Evolutionary conservation across 2,888 invertebrate genomes (phyloP).

Genomic region (Melipona beecheii): DNA sequence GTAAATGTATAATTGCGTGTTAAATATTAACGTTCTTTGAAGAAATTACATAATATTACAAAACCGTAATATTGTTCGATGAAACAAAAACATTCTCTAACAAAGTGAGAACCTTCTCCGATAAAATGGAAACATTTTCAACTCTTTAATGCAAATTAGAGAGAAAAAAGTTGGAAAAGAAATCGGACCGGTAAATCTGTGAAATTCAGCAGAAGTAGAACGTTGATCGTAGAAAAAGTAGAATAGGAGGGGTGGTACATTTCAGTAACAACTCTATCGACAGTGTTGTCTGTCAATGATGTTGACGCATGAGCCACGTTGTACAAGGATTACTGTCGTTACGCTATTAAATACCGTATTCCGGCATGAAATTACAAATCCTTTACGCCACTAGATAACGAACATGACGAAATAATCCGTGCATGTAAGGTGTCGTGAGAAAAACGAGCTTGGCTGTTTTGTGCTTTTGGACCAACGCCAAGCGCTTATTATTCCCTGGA

Average conservation of each 20-base stretch:
- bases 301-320: constrained; percentile 24
- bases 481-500: constrained; percentile 36
- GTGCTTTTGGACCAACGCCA: constrained; percentile 36
- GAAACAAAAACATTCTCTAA: not conserved
- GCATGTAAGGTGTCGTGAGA: constrained; percentile 30
- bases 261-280: constrained; percentile 33
- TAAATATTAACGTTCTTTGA: not conserved
- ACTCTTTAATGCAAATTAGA: not conserved
- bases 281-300: constrained; percentile 28
- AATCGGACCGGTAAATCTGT: not conserved
- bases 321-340: constrained; percentile 48
- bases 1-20: not conserved
- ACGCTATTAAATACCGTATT: constrained; percentile 37
- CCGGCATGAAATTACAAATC: constrained; percentile 15
- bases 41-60: no score
- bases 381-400: constrained; percentile 14
- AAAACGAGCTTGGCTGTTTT: constrained; percentile 12
- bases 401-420: constrained; percentile 33
- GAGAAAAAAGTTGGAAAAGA: not conserved
- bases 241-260: not conserved
- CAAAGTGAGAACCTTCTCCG: not conserved
- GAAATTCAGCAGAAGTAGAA: not conserved
- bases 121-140: not conserved
- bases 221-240: not conserved
- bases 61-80: not conserved